These are phyloP conservation scores for Cephus rjabovi DNA, from an alignment of 2,888 invertebrate genomes.

Conservation along the genomic window DNA sequence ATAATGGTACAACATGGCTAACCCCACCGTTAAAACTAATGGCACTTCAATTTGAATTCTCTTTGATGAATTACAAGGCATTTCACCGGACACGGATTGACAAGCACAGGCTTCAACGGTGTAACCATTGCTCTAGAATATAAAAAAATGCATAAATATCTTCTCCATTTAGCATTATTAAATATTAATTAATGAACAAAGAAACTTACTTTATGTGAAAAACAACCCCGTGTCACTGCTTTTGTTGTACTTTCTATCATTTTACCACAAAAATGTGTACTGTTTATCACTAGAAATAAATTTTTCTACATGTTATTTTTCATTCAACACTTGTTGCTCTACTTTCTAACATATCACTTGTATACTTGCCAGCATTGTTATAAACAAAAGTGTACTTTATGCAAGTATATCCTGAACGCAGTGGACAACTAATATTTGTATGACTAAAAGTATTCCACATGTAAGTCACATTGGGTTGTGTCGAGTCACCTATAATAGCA, in stretches of 20 bases:
- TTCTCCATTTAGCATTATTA: neutral
- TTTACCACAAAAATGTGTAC: slow-evolving; percentile 56
- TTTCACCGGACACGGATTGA: slow-evolving; percentile 29
- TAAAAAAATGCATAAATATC: slow-evolving; percentile 4
- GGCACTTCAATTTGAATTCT: slow-evolving; percentile 11
- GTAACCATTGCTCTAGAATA: slow-evolving; percentile 45
- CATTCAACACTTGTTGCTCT: neutral
- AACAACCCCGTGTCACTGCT: slow-evolving; percentile 48
- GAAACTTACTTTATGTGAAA: neutral
- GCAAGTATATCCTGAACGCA: slow-evolving; percentile 41
- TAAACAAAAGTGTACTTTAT: slow-evolving; percentile 46
- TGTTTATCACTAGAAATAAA: slow-evolving; percentile 45
- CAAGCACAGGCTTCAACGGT: slow-evolving; percentile 52
- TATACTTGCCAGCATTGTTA: slow-evolving; percentile 42
- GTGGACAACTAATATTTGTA: slow-evolving; percentile 33
- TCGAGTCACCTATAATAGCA: slow-evolving; percentile 19
- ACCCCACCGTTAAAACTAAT: neutral
- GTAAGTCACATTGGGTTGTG: slow-evolving; percentile 34
- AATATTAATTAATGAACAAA: neutral
- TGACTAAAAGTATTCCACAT: slow-evolving; percentile 38
- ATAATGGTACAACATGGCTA: neutral
- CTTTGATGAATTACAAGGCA: slow-evolving; percentile 53
- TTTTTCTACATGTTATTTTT: neutral
- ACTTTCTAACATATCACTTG: neutral
- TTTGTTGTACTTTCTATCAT: slow-evolving; percentile 43